A percentile compares a stretch with the other conserved stretches of the same genome.
Evolutionary conservation across 2,888 invertebrate genomes (phyloP).

Genomic region (Caenorhabditis sinica): DNA sequence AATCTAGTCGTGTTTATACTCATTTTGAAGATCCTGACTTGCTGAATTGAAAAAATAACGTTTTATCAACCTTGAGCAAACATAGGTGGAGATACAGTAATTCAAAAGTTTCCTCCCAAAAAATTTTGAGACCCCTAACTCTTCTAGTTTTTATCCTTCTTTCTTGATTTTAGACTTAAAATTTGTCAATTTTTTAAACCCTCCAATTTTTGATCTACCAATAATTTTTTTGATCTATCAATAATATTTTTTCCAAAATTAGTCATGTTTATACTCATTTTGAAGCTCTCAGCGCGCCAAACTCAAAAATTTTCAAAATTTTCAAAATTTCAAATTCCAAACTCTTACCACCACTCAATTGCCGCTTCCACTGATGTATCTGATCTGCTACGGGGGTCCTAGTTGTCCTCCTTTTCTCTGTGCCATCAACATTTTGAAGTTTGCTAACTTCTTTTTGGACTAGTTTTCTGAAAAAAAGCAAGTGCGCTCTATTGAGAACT

Average conservation of each 20-base stretch:
- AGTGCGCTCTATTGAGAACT: background rate
- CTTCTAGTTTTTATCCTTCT: background rate
- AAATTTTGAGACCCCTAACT: no score
- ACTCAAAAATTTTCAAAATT: background rate
- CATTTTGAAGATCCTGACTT: background rate
- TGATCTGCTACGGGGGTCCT: conserved; percentile 69
- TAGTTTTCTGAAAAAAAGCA: conserved; percentile 10
- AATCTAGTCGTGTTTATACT: background rate
- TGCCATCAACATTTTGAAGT: background rate
- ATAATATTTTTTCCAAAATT: no score
- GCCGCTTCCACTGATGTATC: conserved; percentile 69
- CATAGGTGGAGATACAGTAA: background rate
- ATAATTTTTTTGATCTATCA: no score
- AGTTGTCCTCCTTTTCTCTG: conserved; percentile 55
- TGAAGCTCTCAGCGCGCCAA: no score
- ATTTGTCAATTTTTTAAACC: background rate
- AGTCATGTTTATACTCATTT: no score
- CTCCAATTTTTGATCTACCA: no score
- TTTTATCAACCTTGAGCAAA: background rate
- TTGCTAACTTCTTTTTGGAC: background rate
- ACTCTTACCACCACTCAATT: conserved; percentile 68
- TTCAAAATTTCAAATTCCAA: background rate
- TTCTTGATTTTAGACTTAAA: background rate
- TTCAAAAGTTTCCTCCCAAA: background rate
- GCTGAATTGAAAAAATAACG: background rate